Conservation (phyloP, 2,797 vertebrate species). For the Chloroceryle inda region DNA sequence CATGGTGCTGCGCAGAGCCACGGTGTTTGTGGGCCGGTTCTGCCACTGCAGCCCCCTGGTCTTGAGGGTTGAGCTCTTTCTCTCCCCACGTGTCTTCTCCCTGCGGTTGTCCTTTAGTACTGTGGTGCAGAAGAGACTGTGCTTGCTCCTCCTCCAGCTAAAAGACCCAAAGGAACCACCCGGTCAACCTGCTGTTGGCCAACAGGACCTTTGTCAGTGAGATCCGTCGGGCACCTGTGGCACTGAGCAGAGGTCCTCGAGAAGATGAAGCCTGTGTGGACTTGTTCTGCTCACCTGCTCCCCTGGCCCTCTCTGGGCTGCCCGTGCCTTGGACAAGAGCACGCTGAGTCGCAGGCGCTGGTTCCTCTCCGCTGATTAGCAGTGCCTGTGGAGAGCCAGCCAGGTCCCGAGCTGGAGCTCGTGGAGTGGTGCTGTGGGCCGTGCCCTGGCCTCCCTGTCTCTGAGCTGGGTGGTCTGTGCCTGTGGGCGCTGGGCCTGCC, state of each 20-base stretch:
- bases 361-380: conserved; percentile 1
- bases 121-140: conserved; percentile 46
- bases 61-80: neutral
- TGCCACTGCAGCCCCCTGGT: neutral
- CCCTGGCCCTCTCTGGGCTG: neutral
- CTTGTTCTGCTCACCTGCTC: conserved; percentile 20
- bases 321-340: neutral
- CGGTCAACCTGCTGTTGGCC: conserved; percentile 51
- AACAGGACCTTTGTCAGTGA: conserved; percentile 41
- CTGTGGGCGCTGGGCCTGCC: conserved; percentile 12
- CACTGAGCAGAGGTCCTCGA: conserved; percentile 12
- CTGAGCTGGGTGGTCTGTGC: conserved; percentile 17
- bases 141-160: conserved; percentile 50
- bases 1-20: neutral
- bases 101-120: conserved; percentile 31
- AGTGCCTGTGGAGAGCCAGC: neutral
- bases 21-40: neutral
- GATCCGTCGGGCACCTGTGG: conserved; percentile 28
- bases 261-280: conserved; percentile 37
- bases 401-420: neutral
- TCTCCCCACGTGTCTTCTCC: neutral
- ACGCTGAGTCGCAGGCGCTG: neutral
- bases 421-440: neutral
- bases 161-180: conserved; percentile 39
- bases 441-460: neutral